These are phyloP conservation scores for Mythimna loreyi DNA, from an alignment of 2,888 invertebrate species.

Conservation along the genomic window DNA sequence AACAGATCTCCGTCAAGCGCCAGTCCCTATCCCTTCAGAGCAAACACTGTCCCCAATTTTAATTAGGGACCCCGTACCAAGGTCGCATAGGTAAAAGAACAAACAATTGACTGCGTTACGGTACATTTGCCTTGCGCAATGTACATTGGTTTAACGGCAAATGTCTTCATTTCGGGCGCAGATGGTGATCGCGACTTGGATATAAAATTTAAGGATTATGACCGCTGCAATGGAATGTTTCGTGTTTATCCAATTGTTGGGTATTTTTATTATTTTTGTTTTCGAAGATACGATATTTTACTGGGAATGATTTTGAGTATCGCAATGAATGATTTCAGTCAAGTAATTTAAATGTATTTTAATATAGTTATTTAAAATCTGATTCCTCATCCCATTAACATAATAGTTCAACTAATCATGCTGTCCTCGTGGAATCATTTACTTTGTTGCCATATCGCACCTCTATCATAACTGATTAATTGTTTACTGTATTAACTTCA, in stretches of 20 bases:
- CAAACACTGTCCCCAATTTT: conserved; percentile 59
- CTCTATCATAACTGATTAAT: conserved; percentile 81
- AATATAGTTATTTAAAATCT: not conserved
- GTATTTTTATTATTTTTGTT: conserved; percentile 12
- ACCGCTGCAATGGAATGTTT: conserved; percentile 51
- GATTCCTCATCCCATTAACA: not conserved
- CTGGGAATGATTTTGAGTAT: not conserved
- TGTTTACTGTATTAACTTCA: conserved; percentile 69
- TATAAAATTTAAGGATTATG: conserved; percentile 67
- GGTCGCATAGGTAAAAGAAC: conserved; percentile 58
- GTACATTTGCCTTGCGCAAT: conserved; percentile 54
- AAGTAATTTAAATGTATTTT: not conserved
- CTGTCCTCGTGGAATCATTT: conserved; percentile 15
- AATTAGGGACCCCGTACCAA: conserved; percentile 55
- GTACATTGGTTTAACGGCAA: conserved; percentile 64
- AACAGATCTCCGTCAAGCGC: conserved; percentile 37
- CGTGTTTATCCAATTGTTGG: conserved; percentile 37
- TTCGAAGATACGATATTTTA: not conserved
- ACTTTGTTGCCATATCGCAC: conserved; percentile 66
- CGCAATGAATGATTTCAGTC: not conserved
- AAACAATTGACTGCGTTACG: conserved; percentile 56
- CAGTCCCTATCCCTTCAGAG: conserved; percentile 39
- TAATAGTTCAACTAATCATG: conserved; percentile 13
- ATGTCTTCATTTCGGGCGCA: conserved; percentile 66
- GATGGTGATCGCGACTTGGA: conserved; percentile 62